Evolutionary conservation across 1,140 invertebrate species (phyloP).

Genomic region (Cotesia glomerata): DNA sequence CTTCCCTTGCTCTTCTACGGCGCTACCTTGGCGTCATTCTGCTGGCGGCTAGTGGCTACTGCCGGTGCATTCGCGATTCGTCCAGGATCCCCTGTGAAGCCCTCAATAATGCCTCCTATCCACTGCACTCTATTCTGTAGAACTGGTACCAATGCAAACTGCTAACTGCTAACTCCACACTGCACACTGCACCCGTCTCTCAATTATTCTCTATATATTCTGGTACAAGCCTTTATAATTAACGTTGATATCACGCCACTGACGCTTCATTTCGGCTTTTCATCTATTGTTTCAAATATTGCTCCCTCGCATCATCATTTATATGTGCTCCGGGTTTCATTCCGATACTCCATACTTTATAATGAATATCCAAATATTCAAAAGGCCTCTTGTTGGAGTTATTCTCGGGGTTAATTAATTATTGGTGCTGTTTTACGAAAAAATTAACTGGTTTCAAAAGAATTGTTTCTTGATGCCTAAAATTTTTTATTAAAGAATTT

Average conservation of each 20-base stretch:
- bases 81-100: neutral
- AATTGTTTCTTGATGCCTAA: too few relatives aligned
- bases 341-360: neutral
- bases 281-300: neutral
- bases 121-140: too few relatives aligned
- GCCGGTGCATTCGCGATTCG: neutral
- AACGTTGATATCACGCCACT: conserved; percentile 27
- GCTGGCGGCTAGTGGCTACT: neutral
- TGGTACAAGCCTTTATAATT: conserved; percentile 1
- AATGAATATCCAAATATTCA: too few relatives aligned
- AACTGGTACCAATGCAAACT: neutral
- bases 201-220: conserved; percentile 8
- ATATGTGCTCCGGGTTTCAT: neutral
- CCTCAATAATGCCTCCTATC: conserved; percentile 6
- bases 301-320: neutral
- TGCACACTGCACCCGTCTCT: neutral
- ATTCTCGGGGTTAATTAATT: too few relatives aligned
- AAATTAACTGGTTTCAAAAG: too few relatives aligned
- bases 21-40: neutral
- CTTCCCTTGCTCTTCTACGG: neutral
- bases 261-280: neutral
- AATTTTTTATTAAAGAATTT: too few relatives aligned
- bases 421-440: too few relatives aligned
- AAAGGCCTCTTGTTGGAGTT: too few relatives aligned
- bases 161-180: too few relatives aligned